These are phyloP conservation scores for Pristionchus pacificus DNA, from an alignment of 1,140 invertebrate genomes.

Conservation along the genomic window DNA sequence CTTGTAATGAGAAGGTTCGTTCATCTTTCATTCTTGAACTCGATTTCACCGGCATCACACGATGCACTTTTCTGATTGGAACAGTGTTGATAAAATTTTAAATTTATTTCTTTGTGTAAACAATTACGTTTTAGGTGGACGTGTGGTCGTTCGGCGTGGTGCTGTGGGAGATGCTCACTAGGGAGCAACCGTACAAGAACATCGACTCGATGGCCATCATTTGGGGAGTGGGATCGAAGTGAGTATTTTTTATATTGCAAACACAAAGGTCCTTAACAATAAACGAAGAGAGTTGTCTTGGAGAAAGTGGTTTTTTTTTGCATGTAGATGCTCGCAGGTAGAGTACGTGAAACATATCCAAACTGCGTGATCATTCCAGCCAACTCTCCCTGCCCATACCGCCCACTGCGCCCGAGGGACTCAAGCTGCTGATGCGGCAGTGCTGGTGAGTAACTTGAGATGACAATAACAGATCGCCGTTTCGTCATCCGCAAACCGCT, in stretches of 20 bases:
- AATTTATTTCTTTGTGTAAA: background rate
- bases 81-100: background rate
- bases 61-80: background rate
- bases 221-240: constrained; percentile 83
- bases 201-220: constrained; percentile 94
- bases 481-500: too few species aligned
- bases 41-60: background rate
- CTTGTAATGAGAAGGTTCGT: constrained; percentile 92
- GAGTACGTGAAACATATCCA: background rate
- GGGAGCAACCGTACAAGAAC: constrained; percentile 91
- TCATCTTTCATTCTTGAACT: constrained; percentile 93
- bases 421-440: constrained; percentile 76
- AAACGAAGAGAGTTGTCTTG: background rate
- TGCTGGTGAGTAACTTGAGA: too few species aligned
- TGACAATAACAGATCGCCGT: too few species aligned
- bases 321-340: too few species aligned
- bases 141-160: constrained; percentile 65
- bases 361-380: constrained; percentile 60
- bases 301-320: constrained; percentile 2
- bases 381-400: constrained; percentile 84
- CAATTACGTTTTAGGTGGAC: constrained; percentile 13
- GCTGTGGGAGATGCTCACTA: constrained; percentile 90
- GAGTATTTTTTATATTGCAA: constrained; percentile 19
- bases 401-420: constrained; percentile 75
- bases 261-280: background rate